Conservation (phyloP, 2,888 invertebrate species). For the Achlya flavicornis region DNA sequence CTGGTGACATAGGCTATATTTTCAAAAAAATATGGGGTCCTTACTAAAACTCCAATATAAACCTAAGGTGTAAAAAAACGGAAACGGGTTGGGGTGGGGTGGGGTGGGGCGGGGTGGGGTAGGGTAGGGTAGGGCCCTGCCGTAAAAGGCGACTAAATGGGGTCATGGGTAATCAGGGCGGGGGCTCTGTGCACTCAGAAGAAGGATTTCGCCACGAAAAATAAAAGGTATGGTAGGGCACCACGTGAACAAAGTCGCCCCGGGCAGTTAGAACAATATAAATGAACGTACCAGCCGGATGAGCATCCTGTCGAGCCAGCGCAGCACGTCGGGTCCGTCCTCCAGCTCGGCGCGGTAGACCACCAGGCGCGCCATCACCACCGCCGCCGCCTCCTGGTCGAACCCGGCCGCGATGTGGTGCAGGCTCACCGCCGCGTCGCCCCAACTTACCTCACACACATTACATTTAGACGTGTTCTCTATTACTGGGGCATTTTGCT, state of each 20-base stretch:
- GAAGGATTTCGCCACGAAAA: no score
- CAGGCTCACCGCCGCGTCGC: conserved; percentile 94
- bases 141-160: no score
- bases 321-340: conserved; percentile 97
- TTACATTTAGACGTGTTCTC: not conserved
- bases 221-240: no score
- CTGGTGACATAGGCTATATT: no score
- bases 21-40: no score
- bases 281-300: conserved; percentile 91
- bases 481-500: not conserved
- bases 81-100: no score
- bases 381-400: conserved; percentile 99
- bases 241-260: not conserved
- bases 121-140: no score
- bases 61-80: no score
- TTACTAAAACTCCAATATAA: no score
- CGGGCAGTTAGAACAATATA: not conserved
- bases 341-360: conserved; percentile 97
- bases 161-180: no score
- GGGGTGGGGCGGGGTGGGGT: no score
- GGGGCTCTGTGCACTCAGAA: no score
- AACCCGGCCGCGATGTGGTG: conserved; percentile 97
- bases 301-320: conserved; percentile 99
- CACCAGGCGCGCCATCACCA: conserved; percentile 98
- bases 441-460: conserved; percentile 88